Evolutionary conservation across 92 coral and sea anemone species (phyloP).

Genomic region (Zoanthus solanderi): DNA sequence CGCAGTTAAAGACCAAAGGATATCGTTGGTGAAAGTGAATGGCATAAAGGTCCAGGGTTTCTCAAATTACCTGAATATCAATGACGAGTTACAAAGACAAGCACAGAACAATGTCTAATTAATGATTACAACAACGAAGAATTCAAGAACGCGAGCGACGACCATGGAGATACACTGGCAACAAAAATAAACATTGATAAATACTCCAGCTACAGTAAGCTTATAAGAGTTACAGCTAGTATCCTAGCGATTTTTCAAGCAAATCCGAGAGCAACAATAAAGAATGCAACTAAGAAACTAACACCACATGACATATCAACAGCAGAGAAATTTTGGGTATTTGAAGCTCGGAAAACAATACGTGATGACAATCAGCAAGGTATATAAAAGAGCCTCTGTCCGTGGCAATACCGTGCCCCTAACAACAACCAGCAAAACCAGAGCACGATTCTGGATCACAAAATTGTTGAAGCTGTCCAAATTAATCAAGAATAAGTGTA

Average conservation of each 20-base stretch:
- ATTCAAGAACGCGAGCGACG: background rate
- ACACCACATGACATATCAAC: slow-evolving; percentile 36
- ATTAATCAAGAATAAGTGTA: slow-evolving; percentile 42
- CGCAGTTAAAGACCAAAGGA: slow-evolving; percentile 70
- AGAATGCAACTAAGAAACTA: slow-evolving; percentile 45
- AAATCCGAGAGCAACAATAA: slow-evolving; percentile 56
- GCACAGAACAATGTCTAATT: slow-evolving; percentile 2
- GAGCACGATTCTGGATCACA: slow-evolving; percentile 64
- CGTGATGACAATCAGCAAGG: slow-evolving; percentile 55
- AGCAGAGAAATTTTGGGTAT: slow-evolving; percentile 73
- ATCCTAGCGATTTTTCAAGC: slow-evolving; percentile 49
- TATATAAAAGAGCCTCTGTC: slow-evolving; percentile 69
- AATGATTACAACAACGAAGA: background rate
- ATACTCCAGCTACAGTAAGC: slow-evolving; percentile 51
- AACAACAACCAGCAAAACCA: slow-evolving; percentile 65
- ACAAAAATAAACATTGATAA: slow-evolving; percentile 35
- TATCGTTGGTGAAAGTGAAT: slow-evolving; percentile 53
- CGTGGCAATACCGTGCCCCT: background rate
- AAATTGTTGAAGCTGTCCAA: slow-evolving; percentile 47
- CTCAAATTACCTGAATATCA: slow-evolving; percentile 53
- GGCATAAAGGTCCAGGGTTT: slow-evolving; percentile 76
- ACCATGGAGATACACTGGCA: slow-evolving; percentile 34
- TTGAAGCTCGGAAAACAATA: slow-evolving; percentile 57
- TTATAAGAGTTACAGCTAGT: slow-evolving; percentile 67
- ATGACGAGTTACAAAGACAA: slow-evolving; percentile 57